Conservation (phyloP, 37 sponge, comb jelly and placozoan species). For the Ephydatia muelleri region DNA sequence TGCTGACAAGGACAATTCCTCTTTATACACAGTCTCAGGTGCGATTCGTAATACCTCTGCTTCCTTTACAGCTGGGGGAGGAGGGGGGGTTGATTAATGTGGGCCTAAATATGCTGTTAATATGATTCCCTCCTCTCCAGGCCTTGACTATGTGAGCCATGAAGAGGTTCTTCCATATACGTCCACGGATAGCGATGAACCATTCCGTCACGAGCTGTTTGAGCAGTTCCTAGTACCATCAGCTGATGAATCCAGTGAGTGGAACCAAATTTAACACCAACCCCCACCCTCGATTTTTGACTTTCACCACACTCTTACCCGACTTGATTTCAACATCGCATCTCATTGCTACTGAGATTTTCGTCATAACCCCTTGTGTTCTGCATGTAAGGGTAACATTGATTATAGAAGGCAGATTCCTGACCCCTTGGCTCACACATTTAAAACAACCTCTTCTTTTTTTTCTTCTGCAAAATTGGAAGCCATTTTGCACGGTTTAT, state of each 20-base stretch:
- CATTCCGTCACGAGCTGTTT: constrained; percentile 89
- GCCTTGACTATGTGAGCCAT: constrained; percentile 94
- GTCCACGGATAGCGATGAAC: constrained; percentile 52
- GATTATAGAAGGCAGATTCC: too few species aligned
- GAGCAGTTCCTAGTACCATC: constrained; percentile 73
- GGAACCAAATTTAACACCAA: not conserved
- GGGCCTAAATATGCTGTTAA: not conserved
- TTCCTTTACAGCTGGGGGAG: not conserved
- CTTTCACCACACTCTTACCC: not conserved
- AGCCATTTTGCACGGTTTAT: too few species aligned
- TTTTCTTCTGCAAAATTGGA: too few species aligned
- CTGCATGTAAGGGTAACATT: too few species aligned
- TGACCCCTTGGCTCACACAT: too few species aligned
- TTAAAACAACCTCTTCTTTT: too few species aligned
- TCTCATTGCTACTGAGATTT: too few species aligned
- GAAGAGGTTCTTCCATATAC: constrained; percentile 93
- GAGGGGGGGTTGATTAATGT: not conserved
- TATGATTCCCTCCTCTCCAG: constrained; percentile 34
- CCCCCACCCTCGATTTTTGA: constrained; percentile 8
- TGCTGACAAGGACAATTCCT: constrained; percentile 27
- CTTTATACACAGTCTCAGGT: constrained; percentile 83
- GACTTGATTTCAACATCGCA: too few species aligned
- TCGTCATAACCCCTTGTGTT: too few species aligned
- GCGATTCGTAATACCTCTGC: not conserved
- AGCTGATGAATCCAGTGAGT: not conserved